Percentiles rank a stretch among this genome's conserved stretches.
phyloP scores from a whole-genome alignment of 1,140 invertebrate genomes.

The Magallana gigas region DNA sequence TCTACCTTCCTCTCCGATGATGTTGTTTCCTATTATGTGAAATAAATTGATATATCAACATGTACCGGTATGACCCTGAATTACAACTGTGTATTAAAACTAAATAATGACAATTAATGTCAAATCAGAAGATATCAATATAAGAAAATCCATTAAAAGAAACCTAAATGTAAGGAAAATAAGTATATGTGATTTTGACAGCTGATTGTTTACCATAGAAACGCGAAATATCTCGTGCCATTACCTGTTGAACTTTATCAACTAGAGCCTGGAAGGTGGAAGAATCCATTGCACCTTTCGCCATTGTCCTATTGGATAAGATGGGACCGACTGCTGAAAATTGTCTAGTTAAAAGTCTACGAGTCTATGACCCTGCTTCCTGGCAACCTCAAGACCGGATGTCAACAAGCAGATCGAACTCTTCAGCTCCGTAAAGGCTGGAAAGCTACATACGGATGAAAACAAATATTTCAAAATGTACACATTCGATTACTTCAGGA shows the following conservation, averaged over 20 bases:
- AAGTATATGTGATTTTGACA: background rate
- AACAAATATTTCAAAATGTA: too few relatives aligned
- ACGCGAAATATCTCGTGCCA: conserved; percentile 11
- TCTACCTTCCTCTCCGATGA: conserved; percentile 73
- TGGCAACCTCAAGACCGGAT: conserved; percentile 60
- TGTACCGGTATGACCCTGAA: too few relatives aligned
- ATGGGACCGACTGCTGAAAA: conserved; percentile 4
- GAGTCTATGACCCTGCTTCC: conserved; percentile 43
- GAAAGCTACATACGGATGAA: background rate
- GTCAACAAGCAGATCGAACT: conserved; percentile 31
- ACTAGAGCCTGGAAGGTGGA: conserved; percentile 55
- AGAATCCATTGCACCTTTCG: conserved; percentile 62
- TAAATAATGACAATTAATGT: too few relatives aligned
- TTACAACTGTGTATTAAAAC: too few relatives aligned
- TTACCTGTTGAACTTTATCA: conserved; percentile 65
- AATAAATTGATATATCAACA: background rate
- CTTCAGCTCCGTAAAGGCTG: background rate
- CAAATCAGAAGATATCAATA: too few relatives aligned
- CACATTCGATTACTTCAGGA: too few relatives aligned
- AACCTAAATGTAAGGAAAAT: too few relatives aligned
- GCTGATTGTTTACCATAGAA: conserved; percentile 52
- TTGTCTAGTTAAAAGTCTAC: conserved; percentile 8
- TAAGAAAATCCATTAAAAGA: too few relatives aligned
- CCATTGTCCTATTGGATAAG: conserved; percentile 57
- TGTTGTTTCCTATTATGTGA: conserved; percentile 70